Evolutionary conservation across 2,888 invertebrate genomes (phyloP).

Genomic region (Lasioglossum morio): DNA sequence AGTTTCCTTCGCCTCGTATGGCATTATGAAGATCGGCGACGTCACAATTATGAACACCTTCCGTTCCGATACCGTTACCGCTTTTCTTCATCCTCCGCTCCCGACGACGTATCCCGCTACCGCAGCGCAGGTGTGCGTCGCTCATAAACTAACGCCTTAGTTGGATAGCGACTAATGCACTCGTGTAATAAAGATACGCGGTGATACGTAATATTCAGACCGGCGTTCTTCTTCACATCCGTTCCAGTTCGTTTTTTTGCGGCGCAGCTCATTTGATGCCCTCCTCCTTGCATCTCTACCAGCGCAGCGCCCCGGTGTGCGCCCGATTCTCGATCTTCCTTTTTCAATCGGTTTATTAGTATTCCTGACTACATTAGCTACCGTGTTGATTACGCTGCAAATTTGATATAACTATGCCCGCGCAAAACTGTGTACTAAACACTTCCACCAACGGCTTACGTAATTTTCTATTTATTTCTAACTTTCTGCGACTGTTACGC

Average conservation of each 20-base stretch:
- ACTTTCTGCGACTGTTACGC: neutral
- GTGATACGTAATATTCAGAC: slow-evolving; percentile 49
- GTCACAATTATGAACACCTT: slow-evolving; percentile 80
- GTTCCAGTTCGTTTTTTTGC: slow-evolving; percentile 23
- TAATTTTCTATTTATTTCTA: neutral
- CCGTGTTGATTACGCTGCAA: neutral
- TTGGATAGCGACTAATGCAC: slow-evolving; percentile 41
- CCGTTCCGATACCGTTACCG: slow-evolving; percentile 64
- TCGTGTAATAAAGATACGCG: slow-evolving; percentile 42
- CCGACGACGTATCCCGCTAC: slow-evolving; percentile 31
- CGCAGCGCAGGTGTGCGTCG: slow-evolving; percentile 46
- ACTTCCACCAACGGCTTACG: neutral
- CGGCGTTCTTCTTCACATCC: slow-evolving; percentile 26
- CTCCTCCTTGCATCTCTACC: neutral
- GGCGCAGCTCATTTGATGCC: neutral
- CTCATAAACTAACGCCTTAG: slow-evolving; percentile 58
- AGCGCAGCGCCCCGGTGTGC: neutral
- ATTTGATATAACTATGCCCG: neutral
- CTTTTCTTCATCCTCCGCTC: slow-evolving; percentile 55
- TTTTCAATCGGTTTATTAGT: slow-evolving; percentile 31
- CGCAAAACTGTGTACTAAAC: neutral
- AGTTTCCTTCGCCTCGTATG: slow-evolving; percentile 81
- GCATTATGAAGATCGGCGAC: slow-evolving; percentile 83
- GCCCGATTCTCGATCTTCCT: neutral
- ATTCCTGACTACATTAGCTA: neutral